Evolutionary conservation across 2,113 vertebrate species (phyloP).

Genomic region (Xenopus tropicalis): DNA sequence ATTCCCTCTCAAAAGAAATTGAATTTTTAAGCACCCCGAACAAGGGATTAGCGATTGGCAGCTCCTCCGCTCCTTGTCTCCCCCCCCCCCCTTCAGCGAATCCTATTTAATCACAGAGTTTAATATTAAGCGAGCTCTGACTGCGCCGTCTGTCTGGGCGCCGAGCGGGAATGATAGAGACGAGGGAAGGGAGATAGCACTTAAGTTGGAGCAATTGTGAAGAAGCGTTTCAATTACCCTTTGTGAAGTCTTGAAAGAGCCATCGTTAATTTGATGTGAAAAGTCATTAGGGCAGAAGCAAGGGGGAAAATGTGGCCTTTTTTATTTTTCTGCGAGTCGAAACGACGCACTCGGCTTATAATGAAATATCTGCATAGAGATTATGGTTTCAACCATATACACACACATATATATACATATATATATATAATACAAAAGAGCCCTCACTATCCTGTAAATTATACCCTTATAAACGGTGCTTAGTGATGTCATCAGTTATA

Average conservation of each 20-base stretch:
- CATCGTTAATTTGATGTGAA: conserved; percentile 60
- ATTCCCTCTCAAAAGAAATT: conserved; percentile 56
- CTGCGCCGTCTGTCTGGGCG: conserved; percentile 39
- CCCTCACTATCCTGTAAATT: too few species aligned
- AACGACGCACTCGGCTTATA: too few species aligned
- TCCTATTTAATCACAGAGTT: conserved; percentile 61
- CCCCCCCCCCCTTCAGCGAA: conserved; percentile 51
- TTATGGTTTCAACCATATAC: too few species aligned
- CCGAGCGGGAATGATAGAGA: conserved; percentile 52
- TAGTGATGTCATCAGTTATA: too few species aligned
- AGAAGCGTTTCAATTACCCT: conserved; percentile 61
- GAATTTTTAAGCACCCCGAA: conserved; percentile 64
- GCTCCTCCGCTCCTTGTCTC: conserved; percentile 62
- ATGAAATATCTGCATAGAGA: too few species aligned
- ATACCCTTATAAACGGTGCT: too few species aligned
- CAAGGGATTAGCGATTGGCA: conserved; percentile 63
- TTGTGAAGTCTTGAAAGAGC: conserved; percentile 55
- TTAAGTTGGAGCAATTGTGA: conserved; percentile 56
- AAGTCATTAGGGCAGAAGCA: conserved; percentile 39
- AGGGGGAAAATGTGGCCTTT: conserved; percentile 4
- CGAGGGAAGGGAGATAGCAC: conserved; percentile 49
- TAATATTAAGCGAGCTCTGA: conserved; percentile 64
- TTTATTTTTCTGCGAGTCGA: not conserved
- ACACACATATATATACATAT: too few species aligned
- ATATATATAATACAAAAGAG: too few species aligned